Conservation (phyloP, 2,113 vertebrate species). For the Barbus barbus region DNA sequence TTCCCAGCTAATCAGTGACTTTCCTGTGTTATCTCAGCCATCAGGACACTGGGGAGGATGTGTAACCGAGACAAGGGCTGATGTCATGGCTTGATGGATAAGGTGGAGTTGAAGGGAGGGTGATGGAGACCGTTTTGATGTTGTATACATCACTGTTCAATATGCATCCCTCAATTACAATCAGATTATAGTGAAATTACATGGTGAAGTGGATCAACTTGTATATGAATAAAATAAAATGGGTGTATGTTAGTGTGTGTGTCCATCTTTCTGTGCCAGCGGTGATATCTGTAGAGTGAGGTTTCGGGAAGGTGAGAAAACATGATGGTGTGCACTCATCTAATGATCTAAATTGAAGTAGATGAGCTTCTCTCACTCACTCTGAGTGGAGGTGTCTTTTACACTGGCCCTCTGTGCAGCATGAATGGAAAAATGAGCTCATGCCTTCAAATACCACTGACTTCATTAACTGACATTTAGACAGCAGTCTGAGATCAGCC, state of each 20-base stretch:
- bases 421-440: slow-evolving; percentile 78
- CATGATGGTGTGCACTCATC: slow-evolving; percentile 50
- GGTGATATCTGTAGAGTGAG: slow-evolving; percentile 16
- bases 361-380: slow-evolving; percentile 58
- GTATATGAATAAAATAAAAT: background rate
- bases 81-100: slow-evolving; percentile 78
- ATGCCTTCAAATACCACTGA: slow-evolving; percentile 69
- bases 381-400: slow-evolving; percentile 73
- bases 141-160: slow-evolving; percentile 15
- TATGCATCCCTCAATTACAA: background rate
- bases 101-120: slow-evolving; percentile 34
- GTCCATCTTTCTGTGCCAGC: background rate
- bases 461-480: slow-evolving; percentile 65
- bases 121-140: slow-evolving; percentile 29
- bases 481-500: slow-evolving; percentile 65
- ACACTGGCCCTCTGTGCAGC: slow-evolving; percentile 67
- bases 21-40: slow-evolving; percentile 77
- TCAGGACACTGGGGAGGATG: slow-evolving; percentile 77
- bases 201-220: slow-evolving; percentile 35
- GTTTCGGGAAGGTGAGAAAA: slow-evolving; percentile 55
- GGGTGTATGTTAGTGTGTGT: slow-evolving; percentile 29
- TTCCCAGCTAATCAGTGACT: slow-evolving; percentile 81
- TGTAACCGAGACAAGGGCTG: slow-evolving; percentile 79
- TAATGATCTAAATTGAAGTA: slow-evolving; percentile 55
- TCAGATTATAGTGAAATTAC: background rate